Base-by-base conservation (phyloP, 2,113 vertebrate genomes). In the Numenius arquata region DNA sequence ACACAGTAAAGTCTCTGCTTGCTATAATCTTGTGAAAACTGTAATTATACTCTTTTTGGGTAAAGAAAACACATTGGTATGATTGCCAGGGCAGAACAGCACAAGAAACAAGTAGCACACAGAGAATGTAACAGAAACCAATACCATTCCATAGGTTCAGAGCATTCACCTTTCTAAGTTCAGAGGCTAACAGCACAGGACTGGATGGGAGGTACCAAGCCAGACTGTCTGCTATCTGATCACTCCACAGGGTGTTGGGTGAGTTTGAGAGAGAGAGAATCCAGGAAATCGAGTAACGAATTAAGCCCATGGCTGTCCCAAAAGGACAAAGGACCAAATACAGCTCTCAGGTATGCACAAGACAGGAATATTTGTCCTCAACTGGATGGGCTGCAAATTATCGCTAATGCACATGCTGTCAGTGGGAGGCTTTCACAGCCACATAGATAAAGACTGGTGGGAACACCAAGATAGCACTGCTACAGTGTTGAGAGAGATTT, bases 121-220 rank as follows among this genome's bases (percentile, higher is more conserved):
- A n/a, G 3, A 85, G 16, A 53, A 76, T 5, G 14, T 58, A 67
- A 62, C 16, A 85, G 58, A 85, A 91, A 61, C 18, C 87, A 75
- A 21, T 29, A 38, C 5, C 0, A 0, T 66, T 58, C 72, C n/a
- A 30, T 5, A 56, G 34, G 59, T 67, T 66, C 34, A 47, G 34
- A 72, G 30, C 22, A 38, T 72, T 41, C 63, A 17, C 14, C 22
- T 61, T 80, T 50, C 59, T 43, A 68, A 65, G 12, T 47, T 67
- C 25, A 38, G 32, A 38, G 25, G 7, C 65, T 71, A 13, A 18
- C 68, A 86, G 27, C 11, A 23, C 0, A 27, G 16, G 16, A 48
- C 53, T 61, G 30, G 34, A 26, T 41, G 36, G n/a, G 17, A 92
- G 32, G n/a, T 40, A 27, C 21, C 27, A 82, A 72, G 40, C 7